Conservation (phyloP, 2,888 invertebrate species). For the Perizoma flavofasciatum region DNA sequence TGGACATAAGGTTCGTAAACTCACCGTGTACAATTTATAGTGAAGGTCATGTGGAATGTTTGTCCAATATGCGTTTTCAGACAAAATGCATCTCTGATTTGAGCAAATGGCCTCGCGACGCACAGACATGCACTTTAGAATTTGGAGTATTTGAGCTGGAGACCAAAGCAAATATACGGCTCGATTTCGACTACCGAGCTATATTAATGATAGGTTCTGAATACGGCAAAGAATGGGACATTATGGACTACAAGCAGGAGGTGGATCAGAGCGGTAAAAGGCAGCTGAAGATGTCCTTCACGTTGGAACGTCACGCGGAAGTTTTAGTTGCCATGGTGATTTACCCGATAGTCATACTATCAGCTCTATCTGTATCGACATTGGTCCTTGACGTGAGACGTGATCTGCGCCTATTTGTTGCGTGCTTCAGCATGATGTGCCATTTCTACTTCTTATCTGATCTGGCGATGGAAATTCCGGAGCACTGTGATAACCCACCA, state of each 20-base stretch:
- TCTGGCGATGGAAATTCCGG: conserved; percentile 46
- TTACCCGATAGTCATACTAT: conserved; percentile 48
- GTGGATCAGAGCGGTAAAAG: conserved; percentile 31
- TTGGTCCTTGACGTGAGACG: conserved; percentile 47
- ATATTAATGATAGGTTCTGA: conserved; percentile 41
- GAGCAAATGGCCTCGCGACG: conserved; percentile 53
- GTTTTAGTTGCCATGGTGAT: conserved; percentile 48
- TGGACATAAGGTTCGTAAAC: not conserved
- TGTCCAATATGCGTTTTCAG: conserved; percentile 3
- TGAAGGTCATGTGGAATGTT: conserved; percentile 41
- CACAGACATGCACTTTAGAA: conserved; percentile 42
- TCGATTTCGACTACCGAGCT: conserved; percentile 35
- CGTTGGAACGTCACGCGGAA: conserved; percentile 51
- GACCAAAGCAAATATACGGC: conserved; percentile 23
- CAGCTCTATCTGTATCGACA: conserved; percentile 43
- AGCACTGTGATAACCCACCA: conserved; percentile 44
- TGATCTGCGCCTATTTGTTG: conserved; percentile 42
- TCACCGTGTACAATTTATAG: conserved; percentile 36
- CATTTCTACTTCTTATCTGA: conserved; percentile 48
- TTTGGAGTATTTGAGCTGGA: conserved; percentile 26
- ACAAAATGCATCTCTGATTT: conserved; percentile 35
- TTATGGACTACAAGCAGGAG: conserved; percentile 46
- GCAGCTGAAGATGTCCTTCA: conserved; percentile 47
- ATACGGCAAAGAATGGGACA: conserved; percentile 54
- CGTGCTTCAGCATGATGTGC: conserved; percentile 48